Conservation (phyloP, 2,888 invertebrate genomes). For the Hesperia comma region DNA sequence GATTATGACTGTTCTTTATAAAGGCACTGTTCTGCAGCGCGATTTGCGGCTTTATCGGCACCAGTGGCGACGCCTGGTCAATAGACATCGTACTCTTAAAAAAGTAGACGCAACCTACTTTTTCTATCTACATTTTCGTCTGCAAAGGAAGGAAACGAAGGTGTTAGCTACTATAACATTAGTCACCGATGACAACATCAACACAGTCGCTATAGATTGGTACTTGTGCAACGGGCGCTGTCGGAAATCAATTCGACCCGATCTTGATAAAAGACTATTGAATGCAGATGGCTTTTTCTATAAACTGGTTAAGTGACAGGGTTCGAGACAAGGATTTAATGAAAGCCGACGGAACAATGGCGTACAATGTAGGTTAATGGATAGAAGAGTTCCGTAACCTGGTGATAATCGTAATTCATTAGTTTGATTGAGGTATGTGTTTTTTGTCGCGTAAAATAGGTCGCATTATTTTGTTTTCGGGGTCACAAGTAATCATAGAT, state of each 20-base stretch:
- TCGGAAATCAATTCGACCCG: slow-evolving; percentile 30
- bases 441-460: slow-evolving; percentile 17
- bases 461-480: not conserved
- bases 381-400: slow-evolving; percentile 56
- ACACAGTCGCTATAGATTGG: slow-evolving; percentile 62
- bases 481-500: not conserved
- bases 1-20: slow-evolving; percentile 81
- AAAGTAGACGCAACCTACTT: slow-evolving; percentile 64
- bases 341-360: slow-evolving; percentile 59
- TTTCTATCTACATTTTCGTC: slow-evolving; percentile 80
- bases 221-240: slow-evolving; percentile 36
- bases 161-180: slow-evolving; percentile 51
- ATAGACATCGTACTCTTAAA: slow-evolving; percentile 78
- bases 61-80: slow-evolving; percentile 80
- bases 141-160: slow-evolving; percentile 72
- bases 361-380: slow-evolving; percentile 71
- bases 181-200: slow-evolving; percentile 50
- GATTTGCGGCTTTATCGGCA: slow-evolving; percentile 81
- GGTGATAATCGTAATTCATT: slow-evolving; percentile 26
- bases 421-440: slow-evolving; percentile 20
- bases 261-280: slow-evolving; percentile 50
- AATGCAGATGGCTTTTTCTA: slow-evolving; percentile 53
- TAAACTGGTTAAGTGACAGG: slow-evolving; percentile 53
- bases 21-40: slow-evolving; percentile 76
- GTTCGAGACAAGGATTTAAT: slow-evolving; percentile 54